Percentiles rank a stretch among this genome's conserved stretches.
Evolutionary conservation across 2,113 vertebrate species (phyloP).

Genomic region (Chaetodon trifascialis): DNA sequence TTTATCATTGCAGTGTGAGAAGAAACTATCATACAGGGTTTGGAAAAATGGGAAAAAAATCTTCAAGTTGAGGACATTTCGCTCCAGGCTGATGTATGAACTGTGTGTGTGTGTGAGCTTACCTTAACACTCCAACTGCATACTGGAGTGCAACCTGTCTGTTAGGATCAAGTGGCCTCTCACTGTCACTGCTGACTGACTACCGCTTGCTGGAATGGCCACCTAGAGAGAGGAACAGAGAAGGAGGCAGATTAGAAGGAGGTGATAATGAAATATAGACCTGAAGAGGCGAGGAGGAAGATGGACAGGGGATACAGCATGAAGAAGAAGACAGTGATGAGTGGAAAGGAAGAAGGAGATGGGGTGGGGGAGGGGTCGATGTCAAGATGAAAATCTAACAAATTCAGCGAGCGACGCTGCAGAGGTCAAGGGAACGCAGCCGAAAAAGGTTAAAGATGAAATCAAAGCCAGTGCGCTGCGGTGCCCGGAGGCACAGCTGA

Average conservation of each 20-base stretch:
- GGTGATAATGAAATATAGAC: conserved; percentile 81
- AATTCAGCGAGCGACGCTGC: conserved; percentile 90
- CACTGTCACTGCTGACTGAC: conserved; percentile 78
- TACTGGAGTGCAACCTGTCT: conserved; percentile 93
- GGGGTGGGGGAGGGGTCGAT: conserved; percentile 18
- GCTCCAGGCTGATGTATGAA: neutral
- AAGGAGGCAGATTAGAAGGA: conserved; percentile 38
- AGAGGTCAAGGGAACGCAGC: conserved; percentile 97
- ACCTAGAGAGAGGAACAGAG: conserved; percentile 65
- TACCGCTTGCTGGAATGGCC: conserved; percentile 70
- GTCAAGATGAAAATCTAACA: conserved; percentile 84
- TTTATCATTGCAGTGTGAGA: conserved; percentile 63
- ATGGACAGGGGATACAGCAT: conserved; percentile 47
- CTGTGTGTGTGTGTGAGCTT: conserved; percentile 61
- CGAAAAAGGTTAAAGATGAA: conserved; percentile 98
- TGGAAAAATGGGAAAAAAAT: conserved; percentile 27
- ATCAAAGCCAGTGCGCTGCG: conserved; percentile 89
- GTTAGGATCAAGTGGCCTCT: conserved; percentile 88
- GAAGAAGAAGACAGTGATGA: conserved; percentile 73
- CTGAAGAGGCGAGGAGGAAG: conserved; percentile 38
- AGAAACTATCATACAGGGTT: conserved; percentile 52
- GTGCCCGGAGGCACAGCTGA: conserved; percentile 88
- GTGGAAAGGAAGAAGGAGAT: conserved; percentile 36
- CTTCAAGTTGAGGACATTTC: conserved; percentile 15
- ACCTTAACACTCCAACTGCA: conserved; percentile 98